Conservation (phyloP, 2,113 vertebrate genomes). For the Gobius niger region DNA sequence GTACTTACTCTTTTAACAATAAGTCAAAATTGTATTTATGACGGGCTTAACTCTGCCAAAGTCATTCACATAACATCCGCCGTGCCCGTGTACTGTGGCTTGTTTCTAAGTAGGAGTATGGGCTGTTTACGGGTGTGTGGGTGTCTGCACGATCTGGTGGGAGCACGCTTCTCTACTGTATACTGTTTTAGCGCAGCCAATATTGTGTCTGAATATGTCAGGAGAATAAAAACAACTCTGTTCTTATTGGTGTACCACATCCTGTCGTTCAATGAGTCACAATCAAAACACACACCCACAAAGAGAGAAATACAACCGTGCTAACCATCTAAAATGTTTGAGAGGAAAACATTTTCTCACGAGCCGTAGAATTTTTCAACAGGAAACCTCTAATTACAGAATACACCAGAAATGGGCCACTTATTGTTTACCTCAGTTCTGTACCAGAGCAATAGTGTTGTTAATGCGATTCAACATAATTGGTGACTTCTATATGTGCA, state of each 20-base stretch:
- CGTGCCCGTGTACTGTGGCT: conserved; percentile 39
- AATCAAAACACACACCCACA: conserved; percentile 44
- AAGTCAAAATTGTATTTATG: too few relatives aligned
- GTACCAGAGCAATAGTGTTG: too few relatives aligned
- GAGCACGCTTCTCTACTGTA: conserved; percentile 44
- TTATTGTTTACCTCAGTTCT: too few relatives aligned
- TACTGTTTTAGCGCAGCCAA: conserved; percentile 55
- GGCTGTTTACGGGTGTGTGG: conserved; percentile 66
- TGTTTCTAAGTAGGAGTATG: conserved; percentile 57
- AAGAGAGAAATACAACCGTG: not conserved
- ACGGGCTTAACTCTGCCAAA: too few relatives aligned
- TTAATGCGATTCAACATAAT: too few relatives aligned
- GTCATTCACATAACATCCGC: too few relatives aligned
- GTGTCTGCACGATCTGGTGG: conserved; percentile 57
- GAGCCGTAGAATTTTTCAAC: too few relatives aligned
- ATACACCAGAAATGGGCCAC: too few relatives aligned
- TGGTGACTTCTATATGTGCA: too few relatives aligned
- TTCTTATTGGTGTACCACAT: conserved; percentile 59
- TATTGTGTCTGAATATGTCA: conserved; percentile 53
- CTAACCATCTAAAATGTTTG: conserved; percentile 18
- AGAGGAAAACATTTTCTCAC: not conserved
- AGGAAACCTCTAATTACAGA: too few relatives aligned
- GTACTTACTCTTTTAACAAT: too few relatives aligned
- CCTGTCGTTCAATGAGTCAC: conserved; percentile 60
- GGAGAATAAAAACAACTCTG: conserved; percentile 28